Evolutionary conservation across 2,113 vertebrate genomes (phyloP), one percentile per base, ranked within the genome.

Genomic region (Oreocharis arfaki): DNA sequence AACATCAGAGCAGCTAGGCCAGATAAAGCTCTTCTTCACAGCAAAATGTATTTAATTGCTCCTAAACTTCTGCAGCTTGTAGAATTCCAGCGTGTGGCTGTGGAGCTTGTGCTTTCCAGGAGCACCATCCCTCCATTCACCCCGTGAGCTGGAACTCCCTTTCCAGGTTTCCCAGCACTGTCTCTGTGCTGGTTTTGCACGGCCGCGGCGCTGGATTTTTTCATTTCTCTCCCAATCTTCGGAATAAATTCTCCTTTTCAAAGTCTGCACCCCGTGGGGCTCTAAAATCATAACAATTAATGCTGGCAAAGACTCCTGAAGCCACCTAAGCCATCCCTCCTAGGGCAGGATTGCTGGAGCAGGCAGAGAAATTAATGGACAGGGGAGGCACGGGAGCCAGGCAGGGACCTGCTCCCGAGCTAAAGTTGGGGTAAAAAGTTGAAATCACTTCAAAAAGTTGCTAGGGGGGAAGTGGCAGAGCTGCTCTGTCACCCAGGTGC

Each of bases 261-360:
- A 39, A 71, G 44, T 6, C 65, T 71, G 52, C 22, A 8, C 49
- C 69, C 74, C 0, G 0, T 9, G 70, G 77, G 87, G 84, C 87
- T 85, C 57, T n/a, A 16, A 87, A 93, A 91, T 95, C 65, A 68
- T 84, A 89, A 94, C 70, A 89, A 71, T 95, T 91, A 95, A 95
- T 85, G 74, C 89, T 79, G 84, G 87, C 52, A 91, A 82, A 95
- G 91, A 13, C 84, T 94, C 84, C 61, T 52, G 94, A 35, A 95
- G 85, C 82, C 75, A 65, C 82, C 82, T 46, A 79, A 93, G 85
- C 94, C 63, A 1, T 80, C 78, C 78, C 81, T 94, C 12, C 86
- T 6, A 49, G 81, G 92, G 69, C 26, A 41, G 94, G 84, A 68
- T 75, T 89, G 83, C 65, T 81, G 37, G 10, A 80, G 69, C 63